phyloP scores from a whole-genome alignment of 2,797 vertebrate species.

The Eulemur rubriventer region DNA sequence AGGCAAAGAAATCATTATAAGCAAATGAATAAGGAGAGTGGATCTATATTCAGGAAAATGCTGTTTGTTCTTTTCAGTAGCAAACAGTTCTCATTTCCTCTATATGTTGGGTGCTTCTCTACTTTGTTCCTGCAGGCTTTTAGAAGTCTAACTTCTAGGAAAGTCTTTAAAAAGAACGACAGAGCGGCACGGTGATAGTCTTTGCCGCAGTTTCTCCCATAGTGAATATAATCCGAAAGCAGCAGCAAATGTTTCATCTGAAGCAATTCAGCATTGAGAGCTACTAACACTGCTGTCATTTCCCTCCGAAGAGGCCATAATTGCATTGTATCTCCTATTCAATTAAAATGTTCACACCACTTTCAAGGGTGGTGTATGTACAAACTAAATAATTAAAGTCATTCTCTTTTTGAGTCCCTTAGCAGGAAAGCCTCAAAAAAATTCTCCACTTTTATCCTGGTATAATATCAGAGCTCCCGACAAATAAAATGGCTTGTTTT shows the following conservation, averaged over 20 bases:
- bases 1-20: neutral
- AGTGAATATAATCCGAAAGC: conserved; percentile 53
- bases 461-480: neutral
- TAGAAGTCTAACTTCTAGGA: neutral
- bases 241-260: conserved; percentile 68
- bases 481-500: neutral
- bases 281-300: conserved; percentile 33
- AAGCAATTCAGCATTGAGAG: conserved; percentile 66
- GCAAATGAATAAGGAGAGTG: neutral
- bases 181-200: neutral
- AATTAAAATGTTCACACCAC: conserved; percentile 70
- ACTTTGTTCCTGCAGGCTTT: neutral
- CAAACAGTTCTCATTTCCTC: neutral
- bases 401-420: neutral
- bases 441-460: neutral
- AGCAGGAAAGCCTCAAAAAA: neutral
- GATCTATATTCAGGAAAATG: neutral
- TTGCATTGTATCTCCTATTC: conserved; percentile 58
- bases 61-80: neutral
- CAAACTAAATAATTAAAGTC: conserved; percentile 66
- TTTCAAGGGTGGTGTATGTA: conserved; percentile 52
- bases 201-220: neutral
- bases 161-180: conserved; percentile 36
- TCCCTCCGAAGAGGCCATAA: conserved; percentile 61
- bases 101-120: neutral